Evolutionary conservation across 1,140 invertebrate species (phyloP).

Genomic region (Nilaparvata lugens): DNA sequence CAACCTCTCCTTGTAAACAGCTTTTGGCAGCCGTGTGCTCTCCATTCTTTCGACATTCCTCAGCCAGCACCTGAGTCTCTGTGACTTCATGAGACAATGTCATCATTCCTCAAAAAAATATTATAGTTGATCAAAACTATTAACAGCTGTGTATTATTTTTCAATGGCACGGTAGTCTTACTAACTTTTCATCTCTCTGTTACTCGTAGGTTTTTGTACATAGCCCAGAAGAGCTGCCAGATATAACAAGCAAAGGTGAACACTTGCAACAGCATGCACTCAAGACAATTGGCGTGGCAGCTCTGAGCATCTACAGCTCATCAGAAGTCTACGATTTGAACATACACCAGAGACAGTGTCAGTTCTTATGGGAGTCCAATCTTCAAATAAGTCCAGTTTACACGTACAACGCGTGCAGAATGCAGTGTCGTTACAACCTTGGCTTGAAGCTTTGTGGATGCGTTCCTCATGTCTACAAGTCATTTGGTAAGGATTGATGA

Average conservation of each 20-base stretch:
- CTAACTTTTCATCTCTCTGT: background rate
- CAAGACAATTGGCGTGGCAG: slow-evolving; percentile 31
- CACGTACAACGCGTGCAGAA: slow-evolving; percentile 52
- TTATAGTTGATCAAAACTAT: no score
- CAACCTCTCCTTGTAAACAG: no score
- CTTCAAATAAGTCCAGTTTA: slow-evolving; percentile 49
- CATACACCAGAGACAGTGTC: slow-evolving; percentile 50
- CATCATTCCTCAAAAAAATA: no score
- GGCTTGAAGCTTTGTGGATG: slow-evolving; percentile 48
- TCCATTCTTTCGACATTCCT: no score
- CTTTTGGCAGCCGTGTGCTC: no score
- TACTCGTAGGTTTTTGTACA: slow-evolving; percentile 43
- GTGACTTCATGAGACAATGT: no score
- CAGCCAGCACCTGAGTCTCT: no score
- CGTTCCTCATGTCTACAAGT: slow-evolving; percentile 52
- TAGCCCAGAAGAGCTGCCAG: slow-evolving; percentile 45
- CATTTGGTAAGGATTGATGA: slow-evolving; percentile 33
- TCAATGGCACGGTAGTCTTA: no score
- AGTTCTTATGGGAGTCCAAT: slow-evolving; percentile 51
- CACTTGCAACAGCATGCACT: background rate
- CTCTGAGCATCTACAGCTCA: slow-evolving; percentile 35
- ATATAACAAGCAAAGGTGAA: slow-evolving; percentile 38
- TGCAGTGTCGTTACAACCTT: slow-evolving; percentile 50
- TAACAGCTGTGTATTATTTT: no score
- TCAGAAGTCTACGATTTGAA: slow-evolving; percentile 35